Base-by-base conservation (phyloP, 2,888 invertebrate genomes). In the Amphipyra tragopoginis region DNA sequence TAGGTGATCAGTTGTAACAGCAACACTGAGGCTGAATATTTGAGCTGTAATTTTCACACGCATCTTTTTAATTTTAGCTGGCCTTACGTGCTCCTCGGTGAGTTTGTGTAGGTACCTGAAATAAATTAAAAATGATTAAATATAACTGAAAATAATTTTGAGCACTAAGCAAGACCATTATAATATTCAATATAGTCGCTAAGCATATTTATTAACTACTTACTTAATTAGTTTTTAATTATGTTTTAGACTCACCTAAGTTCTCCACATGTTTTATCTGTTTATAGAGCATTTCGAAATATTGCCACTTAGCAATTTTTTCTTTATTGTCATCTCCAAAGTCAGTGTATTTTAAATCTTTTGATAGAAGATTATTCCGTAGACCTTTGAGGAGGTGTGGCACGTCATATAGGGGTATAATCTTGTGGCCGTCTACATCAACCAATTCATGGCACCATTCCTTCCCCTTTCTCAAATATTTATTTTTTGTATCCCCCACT, bases 361-460 rank as follows among this genome's bases (percentile, higher is more conserved):
- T 44, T 5, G 21, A 11, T 5, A 44, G 10, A 1, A 44, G 44
- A n/a, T 44, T 44, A 6, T 44, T 44, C 5, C 44, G 7, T n/a
- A 44, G 7, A 11, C 79, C 79, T 61, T 82, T 80, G 11, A 80
- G 14, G 4, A 80, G 26, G 59, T 79, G 78, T 21, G 81, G 77
- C 8, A 56, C 59, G 51, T 80, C 79, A 55, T 70, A 80, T 0
- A 80, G n/a, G 0, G 79, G 77, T 11, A 80, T 73, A 8, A 77
- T 75, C 33, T 63, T 66, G 26, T 55, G n/a, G 7, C 38, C 47
- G 5, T 60, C 59, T 4, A 77, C n/a, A 10, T 34, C n/a, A 15
- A 78, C 50, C 0, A 65, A 10, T 2, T 77, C 73, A 56, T 73
- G 51, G 1, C 48, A 45, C 71, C 68, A 69, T 39, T 71, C 68